Evolutionary conservation across 2,113 vertebrate species (phyloP).

Genomic region (Myrmophylax atrothorax): DNA sequence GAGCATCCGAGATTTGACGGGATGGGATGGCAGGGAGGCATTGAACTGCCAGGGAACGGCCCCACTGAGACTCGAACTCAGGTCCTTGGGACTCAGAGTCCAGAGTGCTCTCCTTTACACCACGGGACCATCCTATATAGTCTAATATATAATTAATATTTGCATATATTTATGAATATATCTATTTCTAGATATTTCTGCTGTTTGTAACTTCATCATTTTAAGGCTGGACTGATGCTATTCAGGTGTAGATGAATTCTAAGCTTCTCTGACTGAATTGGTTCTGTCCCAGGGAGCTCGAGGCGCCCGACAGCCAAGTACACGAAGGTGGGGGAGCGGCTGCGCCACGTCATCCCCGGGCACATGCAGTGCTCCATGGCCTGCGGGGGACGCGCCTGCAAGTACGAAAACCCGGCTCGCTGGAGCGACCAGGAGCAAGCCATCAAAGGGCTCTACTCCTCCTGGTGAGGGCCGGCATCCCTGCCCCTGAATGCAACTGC

Average conservation of each 20-base stretch:
- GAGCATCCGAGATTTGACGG: too few species aligned
- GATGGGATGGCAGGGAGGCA: too few species aligned
- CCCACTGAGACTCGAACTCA: too few species aligned
- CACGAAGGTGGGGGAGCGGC: conserved; percentile 92
- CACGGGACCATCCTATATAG: too few species aligned
- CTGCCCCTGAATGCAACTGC: background rate
- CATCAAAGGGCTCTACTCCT: conserved; percentile 92
- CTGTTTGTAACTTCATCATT: background rate
- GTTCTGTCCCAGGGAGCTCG: conserved; percentile 71
- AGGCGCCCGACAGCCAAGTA: conserved; percentile 91
- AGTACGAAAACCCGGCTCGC: conserved; percentile 94
- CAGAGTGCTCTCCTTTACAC: too few species aligned
- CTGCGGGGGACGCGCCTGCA: conserved; percentile 93
- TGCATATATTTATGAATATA: background rate
- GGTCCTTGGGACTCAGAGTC: too few species aligned
- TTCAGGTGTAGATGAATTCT: background rate
- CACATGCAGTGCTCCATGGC: conserved; percentile 97
- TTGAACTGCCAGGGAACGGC: too few species aligned
- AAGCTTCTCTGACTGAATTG: background rate
- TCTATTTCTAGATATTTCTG: background rate
- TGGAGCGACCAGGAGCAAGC: conserved; percentile 93
- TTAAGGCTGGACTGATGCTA: background rate
- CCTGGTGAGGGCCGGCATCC: conserved; percentile 78
- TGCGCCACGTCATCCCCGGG: conserved; percentile 93
- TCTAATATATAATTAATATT: background rate